Percentiles rank a stretch among this genome's conserved stretches.
Conservation (phyloP, 2,888 invertebrate genomes). For the Eristalis arbustorum region DNA sequence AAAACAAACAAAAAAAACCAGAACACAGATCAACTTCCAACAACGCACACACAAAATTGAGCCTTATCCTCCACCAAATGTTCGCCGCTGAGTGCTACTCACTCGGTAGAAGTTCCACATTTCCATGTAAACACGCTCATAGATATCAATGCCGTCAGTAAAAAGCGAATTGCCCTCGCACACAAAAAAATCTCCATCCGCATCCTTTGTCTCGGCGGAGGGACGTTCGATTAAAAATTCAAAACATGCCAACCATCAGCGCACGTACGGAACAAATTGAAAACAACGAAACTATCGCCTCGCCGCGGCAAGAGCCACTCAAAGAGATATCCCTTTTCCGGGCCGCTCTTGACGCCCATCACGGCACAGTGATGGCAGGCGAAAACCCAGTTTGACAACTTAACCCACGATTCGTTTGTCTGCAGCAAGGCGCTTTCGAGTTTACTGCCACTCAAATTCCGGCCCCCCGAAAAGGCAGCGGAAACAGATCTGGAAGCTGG, state of each 20-base stretch:
- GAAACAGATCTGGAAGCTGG: neutral
- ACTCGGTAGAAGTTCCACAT: neutral
- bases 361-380: neutral
- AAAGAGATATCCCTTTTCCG: constrained; percentile 7
- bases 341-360: neutral
- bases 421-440: constrained; percentile 22
- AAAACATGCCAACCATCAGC: constrained; percentile 58
- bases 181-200: neutral
- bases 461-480: neutral
- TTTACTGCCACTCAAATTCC: constrained; percentile 27
- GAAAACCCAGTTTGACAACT: constrained; percentile 56
- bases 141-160: constrained; percentile 13
- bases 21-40: no score
- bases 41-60: neutral
- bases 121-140: constrained; percentile 23
- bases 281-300: constrained; percentile 12
- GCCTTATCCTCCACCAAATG: neutral
- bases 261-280: constrained; percentile 55
- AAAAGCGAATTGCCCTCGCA: neutral
- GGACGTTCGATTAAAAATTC: constrained; percentile 47
- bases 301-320: neutral
- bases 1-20: neutral
- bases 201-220: neutral
- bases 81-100: neutral
- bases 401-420: constrained; percentile 59